phyloP scores from a whole-genome alignment of 2,113 vertebrate species.

The Buteo buteo region DNA sequence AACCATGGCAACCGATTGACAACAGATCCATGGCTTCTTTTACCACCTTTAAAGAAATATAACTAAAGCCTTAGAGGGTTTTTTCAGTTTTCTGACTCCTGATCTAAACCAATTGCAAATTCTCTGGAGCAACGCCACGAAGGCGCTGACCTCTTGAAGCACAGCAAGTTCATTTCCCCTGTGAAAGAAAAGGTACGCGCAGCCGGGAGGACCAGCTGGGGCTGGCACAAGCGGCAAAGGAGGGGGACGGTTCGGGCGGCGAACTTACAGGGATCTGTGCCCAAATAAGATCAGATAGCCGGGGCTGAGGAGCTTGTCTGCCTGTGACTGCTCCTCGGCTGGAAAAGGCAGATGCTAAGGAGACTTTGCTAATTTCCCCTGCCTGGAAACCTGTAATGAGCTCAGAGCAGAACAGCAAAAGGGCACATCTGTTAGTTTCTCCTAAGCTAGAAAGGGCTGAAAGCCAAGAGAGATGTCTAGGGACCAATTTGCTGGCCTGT shows the following conservation, averaged over 20 bases:
- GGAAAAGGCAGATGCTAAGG: slow-evolving; percentile 47
- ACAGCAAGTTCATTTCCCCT: neutral
- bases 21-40: neutral
- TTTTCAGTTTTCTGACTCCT: neutral
- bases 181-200: neutral
- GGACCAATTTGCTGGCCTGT: slow-evolving; percentile 17
- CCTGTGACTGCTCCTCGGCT: neutral
- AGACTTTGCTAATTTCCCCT: slow-evolving; percentile 52
- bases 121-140: neutral
- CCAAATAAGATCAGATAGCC: neutral
- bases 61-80: neutral
- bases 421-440: slow-evolving; percentile 23
- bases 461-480: slow-evolving; percentile 25
- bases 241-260: rapidly evolving
- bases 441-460: slow-evolving; percentile 1
- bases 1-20: neutral
- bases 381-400: slow-evolving; percentile 45
- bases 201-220: neutral
- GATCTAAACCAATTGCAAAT: neutral
- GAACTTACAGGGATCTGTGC: neutral
- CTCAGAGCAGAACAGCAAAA: slow-evolving; percentile 8
- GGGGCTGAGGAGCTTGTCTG: neutral
- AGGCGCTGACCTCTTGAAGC: neutral
- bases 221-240: neutral
- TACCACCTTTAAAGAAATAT: neutral